Percentiles rank a stretch among this genome's conserved stretches.
Evolutionary conservation across 2,888 invertebrate genomes (phyloP).

Genomic region (Cistogaster globosa): DNA sequence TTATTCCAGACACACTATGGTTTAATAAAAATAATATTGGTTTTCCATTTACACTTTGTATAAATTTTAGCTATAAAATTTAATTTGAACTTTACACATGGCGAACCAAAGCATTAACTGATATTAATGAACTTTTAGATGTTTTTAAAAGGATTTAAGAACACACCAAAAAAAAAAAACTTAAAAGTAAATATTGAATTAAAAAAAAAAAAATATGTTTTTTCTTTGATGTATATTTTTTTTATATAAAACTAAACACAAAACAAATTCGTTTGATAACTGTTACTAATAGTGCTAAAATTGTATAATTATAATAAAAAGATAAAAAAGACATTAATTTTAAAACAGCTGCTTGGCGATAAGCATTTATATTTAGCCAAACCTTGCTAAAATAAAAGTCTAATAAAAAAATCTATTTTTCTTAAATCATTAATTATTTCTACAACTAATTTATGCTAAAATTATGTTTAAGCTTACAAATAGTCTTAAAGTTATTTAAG

Average conservation of each 20-base stretch:
- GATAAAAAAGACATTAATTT: background rate
- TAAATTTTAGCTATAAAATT: no score
- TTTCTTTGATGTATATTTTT: background rate
- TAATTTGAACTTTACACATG: no score
- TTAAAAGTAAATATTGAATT: no score
- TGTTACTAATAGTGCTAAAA: constrained; percentile 7
- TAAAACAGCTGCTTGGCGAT: background rate
- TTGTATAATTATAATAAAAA: background rate
- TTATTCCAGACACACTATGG: no score
- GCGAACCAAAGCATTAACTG: no score
- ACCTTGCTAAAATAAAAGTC: background rate
- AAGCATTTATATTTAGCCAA: background rate
- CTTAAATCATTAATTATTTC: constrained; percentile 26
- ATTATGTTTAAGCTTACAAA: constrained; percentile 46
- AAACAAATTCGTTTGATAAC: constrained; percentile 25
- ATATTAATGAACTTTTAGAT: no score
- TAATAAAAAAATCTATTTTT: constrained; percentile 6
- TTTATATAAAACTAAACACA: constrained; percentile 23
- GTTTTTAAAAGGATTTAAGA: no score
- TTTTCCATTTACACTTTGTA: no score
- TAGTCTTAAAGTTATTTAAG: background rate
- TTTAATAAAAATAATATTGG: no score
- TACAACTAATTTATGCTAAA: constrained; percentile 44
- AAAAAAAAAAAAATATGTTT: no score
- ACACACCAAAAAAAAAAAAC: no score